phyloP scores from a whole-genome alignment of 1,140 invertebrate species.

The Zaprionus tsacasi region DNA sequence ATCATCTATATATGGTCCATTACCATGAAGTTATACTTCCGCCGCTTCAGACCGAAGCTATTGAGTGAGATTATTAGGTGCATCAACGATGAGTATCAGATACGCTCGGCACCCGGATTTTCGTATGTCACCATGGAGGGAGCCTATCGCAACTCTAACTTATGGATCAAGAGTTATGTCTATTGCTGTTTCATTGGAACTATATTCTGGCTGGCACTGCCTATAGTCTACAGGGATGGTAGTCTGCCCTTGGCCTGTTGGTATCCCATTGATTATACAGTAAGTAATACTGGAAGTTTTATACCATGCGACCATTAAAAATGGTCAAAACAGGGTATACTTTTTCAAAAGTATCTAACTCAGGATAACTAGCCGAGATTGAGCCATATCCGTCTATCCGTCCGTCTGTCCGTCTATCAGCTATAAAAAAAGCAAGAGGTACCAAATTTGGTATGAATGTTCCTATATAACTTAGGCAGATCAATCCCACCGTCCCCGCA shows the following conservation, averaged over 20 bases:
- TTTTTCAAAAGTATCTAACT: too few species aligned
- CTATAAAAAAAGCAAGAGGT: too few species aligned
- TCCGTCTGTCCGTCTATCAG: too few species aligned
- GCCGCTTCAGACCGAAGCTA: slow-evolving; percentile 49
- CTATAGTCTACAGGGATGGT: slow-evolving; percentile 64
- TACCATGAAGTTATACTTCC: slow-evolving; percentile 74
- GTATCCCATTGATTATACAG: slow-evolving; percentile 80
- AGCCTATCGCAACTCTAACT: slow-evolving; percentile 46
- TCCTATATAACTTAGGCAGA: too few species aligned
- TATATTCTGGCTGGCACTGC: slow-evolving; percentile 72
- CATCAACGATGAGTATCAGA: slow-evolving; percentile 59
- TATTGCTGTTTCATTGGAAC: slow-evolving; percentile 73
- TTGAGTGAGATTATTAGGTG: slow-evolving; percentile 49
- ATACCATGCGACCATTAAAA: too few species aligned
- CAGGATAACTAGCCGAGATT: too few species aligned
- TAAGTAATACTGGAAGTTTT: too few species aligned
- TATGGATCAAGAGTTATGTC: slow-evolving; percentile 70
- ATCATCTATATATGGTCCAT: slow-evolving; percentile 79
- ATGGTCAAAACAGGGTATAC: too few species aligned
- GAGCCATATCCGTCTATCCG: too few species aligned
- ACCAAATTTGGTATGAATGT: too few species aligned
- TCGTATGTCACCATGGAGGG: slow-evolving; percentile 67
- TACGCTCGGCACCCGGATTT: slow-evolving; percentile 63
- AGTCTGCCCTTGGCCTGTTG: slow-evolving; percentile 75
- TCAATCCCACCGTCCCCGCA: too few species aligned